Evolutionary conservation across 1,140 invertebrate genomes (phyloP), one percentile per base, ranked within the genome.

Genomic region (Callitettix versicolor): DNA sequence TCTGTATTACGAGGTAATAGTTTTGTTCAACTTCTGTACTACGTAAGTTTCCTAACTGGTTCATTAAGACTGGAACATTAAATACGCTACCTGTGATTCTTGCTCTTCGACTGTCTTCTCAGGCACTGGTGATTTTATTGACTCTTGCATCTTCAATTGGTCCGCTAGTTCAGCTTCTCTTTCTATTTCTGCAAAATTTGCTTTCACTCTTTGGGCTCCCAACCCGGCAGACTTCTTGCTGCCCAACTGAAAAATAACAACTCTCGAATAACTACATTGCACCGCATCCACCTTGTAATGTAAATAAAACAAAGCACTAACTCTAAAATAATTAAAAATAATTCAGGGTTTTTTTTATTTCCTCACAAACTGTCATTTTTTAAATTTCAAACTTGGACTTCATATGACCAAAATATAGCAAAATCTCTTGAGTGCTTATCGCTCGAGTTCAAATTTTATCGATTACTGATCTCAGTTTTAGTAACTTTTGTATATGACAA

Each of bases 151-250:
- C 65, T 80, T 83, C 14, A 82, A 70, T 67, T 89, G 82, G 68
- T 91, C 90, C 24, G 81, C 78, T 60, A 89, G 77, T 57, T 73
- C 73, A 60, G 85, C 82, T 65, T 90, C 85, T 63, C 82, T 82
- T 72, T 98, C 95, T 42, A 98, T 83, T 65, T 96, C 94, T n/a
- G 86, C 86, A 71, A 99, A 99, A 71, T 98, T 94, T 12, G 86
- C 80, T 63, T 85, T 91, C 5, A 98, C 89, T 71, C 91, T 91
- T 53, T 93, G 94, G n/a, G 95, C 96, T 53, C 95, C 95, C n/a
- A 98, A 70, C 1, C 92, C 88, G 40, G 79, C 80, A 34, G 60
- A 24, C 69, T 90, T 95, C 66, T 93, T 95, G 0, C 77, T 81
- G 12, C 90, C 90, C 55, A 93, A 63, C 86, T 88, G 61, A 18